Base-by-base conservation (phyloP, 2,888 invertebrate genomes). In the Ormia ochracea region DNA sequence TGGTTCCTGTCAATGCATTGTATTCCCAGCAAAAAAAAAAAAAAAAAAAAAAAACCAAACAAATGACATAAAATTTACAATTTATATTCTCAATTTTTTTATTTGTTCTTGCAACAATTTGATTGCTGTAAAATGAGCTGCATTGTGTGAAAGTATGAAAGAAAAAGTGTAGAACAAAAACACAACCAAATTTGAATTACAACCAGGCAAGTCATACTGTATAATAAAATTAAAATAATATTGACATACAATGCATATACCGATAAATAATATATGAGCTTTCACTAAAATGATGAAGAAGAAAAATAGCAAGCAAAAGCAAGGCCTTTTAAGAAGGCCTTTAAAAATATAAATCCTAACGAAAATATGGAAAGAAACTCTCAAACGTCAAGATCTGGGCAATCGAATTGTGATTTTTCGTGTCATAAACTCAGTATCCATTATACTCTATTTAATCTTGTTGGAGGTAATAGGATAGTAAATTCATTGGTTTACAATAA, bases 161-260 rank as follows among this genome's bases (percentile, higher is more conserved):
- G n/a, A 50, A 36, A 12, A 4, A 2, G 12, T 0, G n/a, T 5
- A 41, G 7, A 17, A 38, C n/a, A 21, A 17, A 4, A 36, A 52
- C 31, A 70, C n/a, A n/a, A n/a, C n/a, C n/a, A n/a, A n/a, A n/a
- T n/a, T n/a, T n/a, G n/a, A 59, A 28, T 28, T 7, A 41, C 23
- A 54, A 45, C 31, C 68, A 52, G 68, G 68, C 61, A 69, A 68
- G 75, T 76, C 75, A 69, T 76, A 54, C 61, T 68, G 9, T 23
- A 70, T 66, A 70, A 80, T 80, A 38, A 72, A 72, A 75, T 75
- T 75, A 75, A 72, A 75, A 75, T 72, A 72, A 75, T 75, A 80
- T 75, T 80, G 70, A 75, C 79, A 80, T 45, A 31, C 28, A 69
- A 45, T 17, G 61, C 10, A 59, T 54, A 63, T 54, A 26, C 26